phyloP scores from a whole-genome alignment of 2,888 invertebrate species.

The Euproctis similis region DNA sequence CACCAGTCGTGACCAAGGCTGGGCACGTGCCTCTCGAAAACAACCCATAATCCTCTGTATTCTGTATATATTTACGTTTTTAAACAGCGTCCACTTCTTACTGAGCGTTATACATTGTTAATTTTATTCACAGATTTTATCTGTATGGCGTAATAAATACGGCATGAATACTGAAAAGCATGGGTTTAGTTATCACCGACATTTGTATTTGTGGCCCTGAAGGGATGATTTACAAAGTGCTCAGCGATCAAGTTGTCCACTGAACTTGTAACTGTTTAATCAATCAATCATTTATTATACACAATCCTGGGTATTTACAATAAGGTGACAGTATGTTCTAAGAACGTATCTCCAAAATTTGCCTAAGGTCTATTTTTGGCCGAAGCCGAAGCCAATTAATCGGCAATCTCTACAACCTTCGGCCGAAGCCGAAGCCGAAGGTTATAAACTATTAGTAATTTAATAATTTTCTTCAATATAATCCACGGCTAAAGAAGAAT shows the following conservation, averaged over 20 bases:
- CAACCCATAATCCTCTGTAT: slow-evolving; percentile 35
- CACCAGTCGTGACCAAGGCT: slow-evolving; percentile 40
- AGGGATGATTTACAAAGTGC: slow-evolving; percentile 49
- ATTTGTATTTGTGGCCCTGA: slow-evolving; percentile 26
- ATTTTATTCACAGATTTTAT: background rate
- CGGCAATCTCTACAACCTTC: too few relatives aligned
- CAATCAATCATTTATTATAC: too few relatives aligned
- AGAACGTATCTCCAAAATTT: too few relatives aligned
- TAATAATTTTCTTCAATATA: too few relatives aligned
- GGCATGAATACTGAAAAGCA: slow-evolving; percentile 20
- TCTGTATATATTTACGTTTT: slow-evolving; percentile 20
- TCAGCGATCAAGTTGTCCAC: slow-evolving; percentile 39
- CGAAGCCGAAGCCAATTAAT: too few relatives aligned
- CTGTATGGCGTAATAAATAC: background rate
- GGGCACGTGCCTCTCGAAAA: slow-evolving; percentile 43
- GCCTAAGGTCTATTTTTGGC: too few relatives aligned
- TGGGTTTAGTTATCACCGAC: too few relatives aligned
- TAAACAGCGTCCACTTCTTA: slow-evolving; percentile 6
- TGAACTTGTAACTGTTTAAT: slow-evolving; percentile 43
- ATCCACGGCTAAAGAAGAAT: too few relatives aligned
- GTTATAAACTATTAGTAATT: too few relatives aligned
- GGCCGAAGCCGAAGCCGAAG: too few relatives aligned
- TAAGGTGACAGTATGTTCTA: too few relatives aligned
- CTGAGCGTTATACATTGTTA: slow-evolving; percentile 8
- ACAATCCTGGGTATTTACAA: too few relatives aligned